A percentile compares a stretch with the other conserved stretches of the same genome.
phyloP scores from a whole-genome alignment of 1,140 invertebrate species.

The Phymastichus coffea region DNA sequence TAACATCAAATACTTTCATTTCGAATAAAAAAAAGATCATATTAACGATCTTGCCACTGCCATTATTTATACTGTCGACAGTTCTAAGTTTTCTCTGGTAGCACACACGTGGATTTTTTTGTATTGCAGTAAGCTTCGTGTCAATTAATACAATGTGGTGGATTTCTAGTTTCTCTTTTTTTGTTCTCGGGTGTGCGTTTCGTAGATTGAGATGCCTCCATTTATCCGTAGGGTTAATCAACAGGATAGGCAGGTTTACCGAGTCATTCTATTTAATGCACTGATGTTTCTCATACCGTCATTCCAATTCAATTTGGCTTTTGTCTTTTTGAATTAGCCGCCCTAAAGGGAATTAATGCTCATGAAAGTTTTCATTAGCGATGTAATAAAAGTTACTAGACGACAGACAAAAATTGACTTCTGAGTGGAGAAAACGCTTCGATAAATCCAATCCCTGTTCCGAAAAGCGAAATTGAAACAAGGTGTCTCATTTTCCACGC shows the following conservation, averaged over 20 bases:
- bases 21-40: conserved; percentile 27
- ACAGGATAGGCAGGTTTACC: too few species aligned
- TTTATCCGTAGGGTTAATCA: neutral
- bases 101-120: too few species aligned
- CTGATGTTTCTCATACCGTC: too few species aligned
- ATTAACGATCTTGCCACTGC: conserved; percentile 38
- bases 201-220: too few species aligned
- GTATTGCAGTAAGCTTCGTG: neutral
- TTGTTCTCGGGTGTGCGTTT: too few species aligned
- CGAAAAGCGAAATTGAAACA: neutral
- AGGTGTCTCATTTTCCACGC: neutral
- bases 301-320: too few species aligned
- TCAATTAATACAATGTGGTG: neutral
- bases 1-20: conserved; percentile 31
- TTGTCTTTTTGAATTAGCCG: too few species aligned
- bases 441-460: too few species aligned
- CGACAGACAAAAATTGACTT: neutral
- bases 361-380: too few species aligned
- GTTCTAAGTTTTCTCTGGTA: neutral
- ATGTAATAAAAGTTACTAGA: neutral
- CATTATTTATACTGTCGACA: conserved; percentile 36
- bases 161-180: too few species aligned
- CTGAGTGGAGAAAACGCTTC: neutral
- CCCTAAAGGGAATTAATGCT: too few species aligned
- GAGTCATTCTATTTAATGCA: too few species aligned